Base-by-base conservation (phyloP, 2,797 vertebrate species). In the Molossus molossus region DNA sequence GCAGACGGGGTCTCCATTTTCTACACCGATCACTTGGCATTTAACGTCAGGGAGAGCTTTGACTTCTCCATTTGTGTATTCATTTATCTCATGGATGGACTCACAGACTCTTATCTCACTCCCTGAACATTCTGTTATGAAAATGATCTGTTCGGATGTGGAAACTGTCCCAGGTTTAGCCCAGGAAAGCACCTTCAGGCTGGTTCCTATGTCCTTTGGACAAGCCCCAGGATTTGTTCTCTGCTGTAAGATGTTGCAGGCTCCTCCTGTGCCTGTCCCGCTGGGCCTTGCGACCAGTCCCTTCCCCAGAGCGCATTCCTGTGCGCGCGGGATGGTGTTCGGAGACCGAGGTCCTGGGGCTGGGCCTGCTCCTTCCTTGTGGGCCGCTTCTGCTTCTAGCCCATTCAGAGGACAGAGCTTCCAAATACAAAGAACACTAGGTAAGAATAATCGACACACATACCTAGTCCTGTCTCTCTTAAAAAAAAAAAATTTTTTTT, bases 311-410 rank as follows among this genome's bases (percentile, higher is more conserved):
- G 29, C 9, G 20, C 7, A 5, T 21, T 15, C 45, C 12, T 53
- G n/a, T 23, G 3, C 15, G 12, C 1, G 7, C 15, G 20, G 29
- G 11, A n/a, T 1, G 17, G 27, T 0, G 1, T 7, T 23, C 6
- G n/a, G 62, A 53, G 50, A 65, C 62, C 18, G 9, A 65, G 53
- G 64, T 2, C 62, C 50, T 4, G 60, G 58, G 29, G 62, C 18
- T 15, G 5, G 1, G 29, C 6, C 20, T 6, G 18, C 29, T 83
- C 81, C n/a, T 23, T 33, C 20, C 18, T 67, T 9, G 5, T n/a
- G 14, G 21, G 64, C 14, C 55, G 7, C 18, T 17, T 45, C 11
- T 81, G 9, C 37, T 48, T 48, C 17, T 2, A 14, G 33, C 9
- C 10, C 0, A 12, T 37, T 45, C 65, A 40, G 83, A 70, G n/a